phyloP scores from a whole-genome alignment of 2,888 invertebrate genomes.

The Drosophila acutilabella region DNA sequence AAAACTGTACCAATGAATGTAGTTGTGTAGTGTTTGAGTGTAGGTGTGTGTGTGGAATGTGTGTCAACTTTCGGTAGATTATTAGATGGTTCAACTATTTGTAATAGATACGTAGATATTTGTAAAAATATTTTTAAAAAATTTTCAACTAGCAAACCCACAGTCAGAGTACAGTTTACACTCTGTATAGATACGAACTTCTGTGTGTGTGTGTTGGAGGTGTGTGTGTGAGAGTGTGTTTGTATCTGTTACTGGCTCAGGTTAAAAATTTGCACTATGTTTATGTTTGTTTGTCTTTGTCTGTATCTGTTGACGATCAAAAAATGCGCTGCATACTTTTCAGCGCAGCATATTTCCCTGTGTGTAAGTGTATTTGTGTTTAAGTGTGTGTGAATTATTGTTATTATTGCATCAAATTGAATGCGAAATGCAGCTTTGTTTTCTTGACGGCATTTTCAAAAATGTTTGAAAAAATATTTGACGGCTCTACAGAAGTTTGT shows the following conservation, averaged over 20 bases:
- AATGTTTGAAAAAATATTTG: slow-evolving; percentile 69
- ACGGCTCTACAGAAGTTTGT: slow-evolving; percentile 56
- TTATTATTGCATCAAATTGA: slow-evolving; percentile 40
- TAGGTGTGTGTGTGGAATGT: slow-evolving; percentile 45
- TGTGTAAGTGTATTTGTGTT: slow-evolving; percentile 33
- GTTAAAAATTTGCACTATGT: slow-evolving; percentile 75
- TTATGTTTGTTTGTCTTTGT: slow-evolving; percentile 35
- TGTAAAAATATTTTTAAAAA: slow-evolving; percentile 70
- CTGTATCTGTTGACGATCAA: slow-evolving; percentile 24
- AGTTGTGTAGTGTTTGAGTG: slow-evolving; percentile 14
- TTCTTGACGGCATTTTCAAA: slow-evolving; percentile 49
- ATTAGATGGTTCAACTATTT: slow-evolving; percentile 70
- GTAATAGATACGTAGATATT: slow-evolving; percentile 50
- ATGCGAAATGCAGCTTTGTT: slow-evolving; percentile 46
- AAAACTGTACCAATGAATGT: slow-evolving; percentile 39
- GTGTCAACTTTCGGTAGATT: slow-evolving; percentile 77
- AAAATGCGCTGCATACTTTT: slow-evolving; percentile 43
- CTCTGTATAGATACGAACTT: slow-evolving; percentile 49
- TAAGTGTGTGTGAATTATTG: slow-evolving; percentile 32
- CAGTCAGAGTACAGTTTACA: slow-evolving; percentile 79
- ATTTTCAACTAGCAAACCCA: slow-evolving; percentile 77
- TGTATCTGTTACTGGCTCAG: slow-evolving; percentile 47
- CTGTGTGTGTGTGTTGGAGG: not conserved
- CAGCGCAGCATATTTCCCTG: slow-evolving; percentile 35
- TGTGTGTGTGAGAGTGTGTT: slow-evolving; percentile 22